Evolutionary conservation across 2,888 invertebrate genomes (phyloP).

Genomic region (Bembecia ichneumoniformis): DNA sequence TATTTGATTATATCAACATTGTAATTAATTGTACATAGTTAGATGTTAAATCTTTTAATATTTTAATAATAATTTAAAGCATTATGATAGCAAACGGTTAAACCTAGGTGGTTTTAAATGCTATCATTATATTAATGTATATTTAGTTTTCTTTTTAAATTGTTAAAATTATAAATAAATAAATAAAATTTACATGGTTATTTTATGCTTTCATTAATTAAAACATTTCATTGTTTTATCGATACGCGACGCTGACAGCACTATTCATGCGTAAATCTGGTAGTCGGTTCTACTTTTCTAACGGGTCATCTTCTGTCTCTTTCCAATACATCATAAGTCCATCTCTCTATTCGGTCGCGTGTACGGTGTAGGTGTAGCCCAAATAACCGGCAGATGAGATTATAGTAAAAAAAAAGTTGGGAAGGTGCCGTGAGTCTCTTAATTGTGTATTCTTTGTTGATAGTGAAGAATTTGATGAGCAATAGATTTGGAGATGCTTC

Average conservation of each 20-base stretch:
- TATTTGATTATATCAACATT: too few relatives aligned
- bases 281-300: constrained; percentile 8
- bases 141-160: too few relatives aligned
- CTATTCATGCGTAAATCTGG: constrained; percentile 7
- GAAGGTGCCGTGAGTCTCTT: constrained; percentile 16
- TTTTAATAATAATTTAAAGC: too few relatives aligned
- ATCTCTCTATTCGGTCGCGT: not conserved
- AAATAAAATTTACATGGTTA: too few relatives aligned
- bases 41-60: too few relatives aligned
- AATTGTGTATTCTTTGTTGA: constrained; percentile 35
- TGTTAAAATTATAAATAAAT: too few relatives aligned
- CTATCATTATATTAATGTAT: too few relatives aligned
- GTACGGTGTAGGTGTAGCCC: not conserved
- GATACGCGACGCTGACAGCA: constrained; percentile 1
- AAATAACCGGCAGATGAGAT: not conserved
- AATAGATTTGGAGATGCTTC: not conserved
- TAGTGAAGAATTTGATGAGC: constrained; percentile 20
- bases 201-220: too few relatives aligned
- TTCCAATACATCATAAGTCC: not conserved
- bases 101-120: too few relatives aligned
- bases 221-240: not conserved
- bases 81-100: too few relatives aligned
- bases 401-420: not conserved
- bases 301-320: constrained; percentile 3
- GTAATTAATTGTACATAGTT: too few relatives aligned